Percentiles rank a stretch among this genome's conserved stretches.
Evolutionary conservation across 2,888 invertebrate species (phyloP).

Genomic region (Eueremaeus valkanovi): DNA sequence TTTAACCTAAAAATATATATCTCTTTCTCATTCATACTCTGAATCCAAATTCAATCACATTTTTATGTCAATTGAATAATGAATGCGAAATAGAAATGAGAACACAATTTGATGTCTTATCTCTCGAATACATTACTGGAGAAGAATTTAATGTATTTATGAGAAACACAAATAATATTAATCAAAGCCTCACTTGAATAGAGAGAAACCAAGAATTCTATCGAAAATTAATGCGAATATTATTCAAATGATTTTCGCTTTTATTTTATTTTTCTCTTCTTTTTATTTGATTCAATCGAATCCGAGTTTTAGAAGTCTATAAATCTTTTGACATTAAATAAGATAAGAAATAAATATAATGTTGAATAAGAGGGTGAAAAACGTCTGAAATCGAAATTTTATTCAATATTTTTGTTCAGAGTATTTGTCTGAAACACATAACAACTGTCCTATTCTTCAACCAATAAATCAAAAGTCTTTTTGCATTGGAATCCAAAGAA

Average conservation of each 20-base stretch:
- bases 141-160: background rate
- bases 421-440: background rate
- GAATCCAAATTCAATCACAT: background rate
- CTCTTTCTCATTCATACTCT: background rate
- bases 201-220: background rate
- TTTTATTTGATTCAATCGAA: background rate
- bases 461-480: no score
- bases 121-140: background rate
- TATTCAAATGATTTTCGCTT: constrained; percentile 7
- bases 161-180: background rate
- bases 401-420: constrained; percentile 6
- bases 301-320: constrained; percentile 3
- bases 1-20: constrained; percentile 11
- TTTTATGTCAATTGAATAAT: constrained; percentile 1
- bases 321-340: constrained; percentile 9
- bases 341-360: no score
- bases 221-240: constrained; percentile 9
- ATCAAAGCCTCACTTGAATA: background rate
- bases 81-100: background rate
- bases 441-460: background rate
- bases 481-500: background rate
- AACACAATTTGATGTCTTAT: background rate
- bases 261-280: no score
- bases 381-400: background rate
- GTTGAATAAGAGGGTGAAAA: background rate